Base-by-base conservation (phyloP, 1,140 invertebrate genomes). In the Maniola jurtina region DNA sequence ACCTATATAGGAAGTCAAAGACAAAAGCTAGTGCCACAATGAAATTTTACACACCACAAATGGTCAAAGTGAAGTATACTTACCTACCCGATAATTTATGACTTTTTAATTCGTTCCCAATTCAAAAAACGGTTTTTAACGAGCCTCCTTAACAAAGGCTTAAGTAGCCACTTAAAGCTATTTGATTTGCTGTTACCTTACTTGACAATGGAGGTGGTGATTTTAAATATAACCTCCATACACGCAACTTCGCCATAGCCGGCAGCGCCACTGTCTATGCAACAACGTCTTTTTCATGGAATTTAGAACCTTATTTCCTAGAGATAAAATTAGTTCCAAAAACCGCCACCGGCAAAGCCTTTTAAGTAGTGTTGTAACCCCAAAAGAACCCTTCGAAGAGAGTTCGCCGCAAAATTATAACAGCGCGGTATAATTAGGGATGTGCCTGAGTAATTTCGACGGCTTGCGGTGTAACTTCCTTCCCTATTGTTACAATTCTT, bases 391-490 rank as follows among this genome's bases (percentile, higher is more conserved):
- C 72, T 73, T 72, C 66, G 68, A 73, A 76, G 66, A 60, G 48
- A 50, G 54, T 35, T 61, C 40, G 73, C 86, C 84, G 74, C 84
- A 83, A 89, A 88, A 89, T 87, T 87, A 87, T 75, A 81, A 75
- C 79, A 79, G 78, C 81, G 77, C 79, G 76, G 75, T 85, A 77
- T 88, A 87, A 89, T 89, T 89, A 89, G 71, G 86, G 84, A 81
- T 75, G 81, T 77, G 66, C 73, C 76, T 61, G 64, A 62, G 76
- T 77, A 84, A 84, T 87, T 89, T 81, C 67, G 64, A 74, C 72
- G 74, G 79, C 79, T 86, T 89, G 85, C 80, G 84, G 85, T 88
- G 62, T 64, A 56, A 76, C 76, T 86, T 89, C 84, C 86, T 85
- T 84, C 75, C 77, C 79, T 76, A 83, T 87, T 89, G 86, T 89